phyloP scores from a whole-genome alignment of 1,140 invertebrate species.

The Charaxes varanes region DNA sequence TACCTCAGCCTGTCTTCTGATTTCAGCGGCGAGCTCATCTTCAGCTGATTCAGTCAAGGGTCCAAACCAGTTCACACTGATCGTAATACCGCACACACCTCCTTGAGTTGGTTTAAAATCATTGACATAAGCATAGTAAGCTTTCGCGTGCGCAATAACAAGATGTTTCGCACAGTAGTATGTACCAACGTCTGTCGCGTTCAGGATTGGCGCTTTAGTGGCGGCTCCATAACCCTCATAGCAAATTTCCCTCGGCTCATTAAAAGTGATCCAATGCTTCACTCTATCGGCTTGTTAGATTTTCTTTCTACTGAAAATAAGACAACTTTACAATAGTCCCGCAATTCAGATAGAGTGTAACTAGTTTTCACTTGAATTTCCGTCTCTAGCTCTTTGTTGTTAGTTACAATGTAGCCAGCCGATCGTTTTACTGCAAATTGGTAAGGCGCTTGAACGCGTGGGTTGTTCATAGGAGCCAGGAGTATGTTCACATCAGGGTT shows the following conservation, averaged over 20 bases:
- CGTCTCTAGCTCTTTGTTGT: no score
- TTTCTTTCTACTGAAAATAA: no score
- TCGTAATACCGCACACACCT: slow-evolving; percentile 72
- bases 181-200: slow-evolving; percentile 44
- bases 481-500: slow-evolving; percentile 26
- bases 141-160: slow-evolving; percentile 74
- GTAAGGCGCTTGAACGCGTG: slow-evolving; percentile 24
- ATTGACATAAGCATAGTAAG: slow-evolving; percentile 60
- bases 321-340: no score
- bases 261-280: slow-evolving; percentile 71
- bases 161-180: slow-evolving; percentile 74
- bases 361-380: no score
- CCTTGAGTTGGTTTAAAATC: slow-evolving; percentile 47
- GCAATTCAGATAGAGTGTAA: no score
- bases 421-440: slow-evolving; percentile 11
- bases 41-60: slow-evolving; percentile 58
- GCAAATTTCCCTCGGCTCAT: slow-evolving; percentile 63
- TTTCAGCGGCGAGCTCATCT: slow-evolving; percentile 71
- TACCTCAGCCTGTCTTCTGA: slow-evolving; percentile 34
- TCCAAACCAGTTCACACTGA: slow-evolving; percentile 73
- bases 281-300: no score
- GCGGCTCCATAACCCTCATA: slow-evolving; percentile 45
- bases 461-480: slow-evolving; percentile 22
- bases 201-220: slow-evolving; percentile 38
- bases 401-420: neutral